Conservation (phyloP, 2,888 invertebrate genomes). For the Diarsia rubi region DNA sequence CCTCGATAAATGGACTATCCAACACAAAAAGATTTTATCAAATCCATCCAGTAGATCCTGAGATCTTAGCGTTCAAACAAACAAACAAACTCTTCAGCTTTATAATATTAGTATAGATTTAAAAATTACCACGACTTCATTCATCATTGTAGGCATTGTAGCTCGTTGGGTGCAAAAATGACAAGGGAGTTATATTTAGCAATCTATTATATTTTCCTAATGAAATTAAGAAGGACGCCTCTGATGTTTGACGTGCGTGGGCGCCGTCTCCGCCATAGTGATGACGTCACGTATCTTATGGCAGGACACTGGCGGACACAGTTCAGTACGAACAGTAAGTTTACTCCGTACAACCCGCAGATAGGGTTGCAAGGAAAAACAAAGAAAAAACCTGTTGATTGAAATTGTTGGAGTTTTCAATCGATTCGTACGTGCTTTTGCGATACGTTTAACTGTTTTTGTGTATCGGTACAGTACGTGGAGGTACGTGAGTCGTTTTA, state of each 20-base stretch:
- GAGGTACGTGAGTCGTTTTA: constrained; percentile 30
- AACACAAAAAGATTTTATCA: too few species aligned
- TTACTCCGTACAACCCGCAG: background rate
- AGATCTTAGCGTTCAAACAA: too few species aligned
- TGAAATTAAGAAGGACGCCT: constrained; percentile 21
- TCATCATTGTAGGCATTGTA: background rate
- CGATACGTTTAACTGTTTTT: background rate
- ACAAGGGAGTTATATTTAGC: background rate
- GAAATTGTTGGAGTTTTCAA: background rate
- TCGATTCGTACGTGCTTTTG: background rate
- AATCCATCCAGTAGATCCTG: too few species aligned
- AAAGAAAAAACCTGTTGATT: background rate
- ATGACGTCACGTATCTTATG: constrained; percentile 44
- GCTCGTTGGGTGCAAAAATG: background rate
- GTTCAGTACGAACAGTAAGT: constrained; percentile 17
- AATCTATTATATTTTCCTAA: constrained; percentile 19
- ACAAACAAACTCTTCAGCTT: too few species aligned
- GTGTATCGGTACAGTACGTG: constrained; percentile 5
- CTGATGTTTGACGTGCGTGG: constrained; percentile 20
- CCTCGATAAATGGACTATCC: too few species aligned
- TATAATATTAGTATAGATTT: too few species aligned
- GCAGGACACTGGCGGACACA: background rate
- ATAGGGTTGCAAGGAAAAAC: background rate
- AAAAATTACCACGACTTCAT: background rate
- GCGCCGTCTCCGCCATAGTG: constrained; percentile 30